Evolutionary conservation across 2,797 vertebrate species (phyloP), one percentile per base, ranked within the genome.

Genomic region (Diplodus sargus): DNA sequence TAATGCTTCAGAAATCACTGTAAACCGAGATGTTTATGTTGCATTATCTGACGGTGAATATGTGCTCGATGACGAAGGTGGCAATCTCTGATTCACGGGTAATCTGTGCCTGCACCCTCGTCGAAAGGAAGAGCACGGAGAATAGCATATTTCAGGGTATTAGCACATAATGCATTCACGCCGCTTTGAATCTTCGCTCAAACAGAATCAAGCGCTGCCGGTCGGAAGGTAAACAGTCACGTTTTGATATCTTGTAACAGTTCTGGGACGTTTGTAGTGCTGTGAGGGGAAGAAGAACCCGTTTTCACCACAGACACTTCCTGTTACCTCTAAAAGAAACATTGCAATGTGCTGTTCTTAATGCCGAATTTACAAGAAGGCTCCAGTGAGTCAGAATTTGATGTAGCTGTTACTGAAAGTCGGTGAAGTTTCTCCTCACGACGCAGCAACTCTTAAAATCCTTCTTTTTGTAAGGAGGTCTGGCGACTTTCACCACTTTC

Each of bases 1-100:
- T 84, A 86, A 88, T 48, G 78, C 86, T 78, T n/a, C 78, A 76
- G 83, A 90, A 91, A 91, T 90, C 72, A 87, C 66, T 89, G 90
- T 87, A 87, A 90, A 89, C 73, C 83, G 25, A 76, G 73, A 89
- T 89, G 85, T 92, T 93, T 90, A 88, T 77, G 84, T 85, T 68
- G 79, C 59, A 42, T 90, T 89, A 88, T 92, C 71, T 64, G 76
- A 76, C 63, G 5, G 85, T 68, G 82, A 91, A 91, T 81, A 71
- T 60, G 25, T 20, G 70, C 76, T 52, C 0, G 77, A 85, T 60
- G 78, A 86, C 77, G 77, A 48, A 77, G 75, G 89, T 76, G 85
- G 78, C 78, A 78, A 74, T 85, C 76, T 87, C 18, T 49, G 84
- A 86, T 86, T 87, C 78, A 76, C 76, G 80, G 71, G 7, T 90